These are phyloP conservation scores for Hesperia comma DNA, from an alignment of 2,888 invertebrate genomes.

Conservation along the genomic window DNA sequence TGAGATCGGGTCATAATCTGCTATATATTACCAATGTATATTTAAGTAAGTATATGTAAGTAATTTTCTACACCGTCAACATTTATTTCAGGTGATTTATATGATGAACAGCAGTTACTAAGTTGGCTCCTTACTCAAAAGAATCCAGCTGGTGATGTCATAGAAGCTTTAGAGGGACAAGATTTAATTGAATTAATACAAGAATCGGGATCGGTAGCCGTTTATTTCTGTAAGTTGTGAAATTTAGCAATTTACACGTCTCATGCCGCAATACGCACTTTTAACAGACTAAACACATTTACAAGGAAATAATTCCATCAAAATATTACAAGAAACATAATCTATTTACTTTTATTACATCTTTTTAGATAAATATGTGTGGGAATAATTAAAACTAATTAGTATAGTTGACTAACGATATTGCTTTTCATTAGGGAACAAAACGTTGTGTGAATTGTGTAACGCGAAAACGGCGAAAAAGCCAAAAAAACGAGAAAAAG, in stretches of 20 bases:
- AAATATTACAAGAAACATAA: not conserved
- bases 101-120: slow-evolving; percentile 94
- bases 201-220: slow-evolving; percentile 92
- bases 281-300: not conserved
- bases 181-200: slow-evolving; percentile 89
- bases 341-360: not conserved
- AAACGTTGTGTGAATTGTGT: slow-evolving; percentile 94
- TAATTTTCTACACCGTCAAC: not conserved
- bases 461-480: slow-evolving; percentile 88
- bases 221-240: slow-evolving; percentile 94
- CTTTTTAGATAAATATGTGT: not conserved
- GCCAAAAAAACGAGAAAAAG: slow-evolving; percentile 86
- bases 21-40: too few relatives aligned
- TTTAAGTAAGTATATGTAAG: too few relatives aligned
- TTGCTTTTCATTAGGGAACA: slow-evolving; percentile 90
- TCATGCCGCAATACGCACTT: not conserved
- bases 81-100: slow-evolving; percentile 87
- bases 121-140: slow-evolving; percentile 96
- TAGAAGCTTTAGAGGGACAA: slow-evolving; percentile 94
- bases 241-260: not conserved
- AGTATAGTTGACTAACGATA: slow-evolving; percentile 49
- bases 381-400: not conserved
- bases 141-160: slow-evolving; percentile 95
- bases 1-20: too few relatives aligned
- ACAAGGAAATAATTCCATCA: not conserved